phyloP scores from a whole-genome alignment of 2,888 invertebrate genomes.

The Trachelus iudaicus region DNA sequence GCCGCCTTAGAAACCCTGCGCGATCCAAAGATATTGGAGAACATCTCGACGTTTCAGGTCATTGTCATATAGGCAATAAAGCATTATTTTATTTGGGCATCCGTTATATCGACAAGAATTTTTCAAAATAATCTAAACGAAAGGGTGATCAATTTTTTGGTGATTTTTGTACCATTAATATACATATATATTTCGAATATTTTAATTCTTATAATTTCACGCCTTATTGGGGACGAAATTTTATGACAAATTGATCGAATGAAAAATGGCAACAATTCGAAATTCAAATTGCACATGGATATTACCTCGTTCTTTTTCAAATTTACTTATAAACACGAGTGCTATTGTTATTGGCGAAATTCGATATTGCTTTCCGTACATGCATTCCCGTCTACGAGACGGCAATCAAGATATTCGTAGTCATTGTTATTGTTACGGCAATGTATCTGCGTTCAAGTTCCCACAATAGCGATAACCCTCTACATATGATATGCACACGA shows the following conservation, averaged over 20 bases:
- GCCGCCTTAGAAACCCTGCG: not conserved
- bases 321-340: not conserved
- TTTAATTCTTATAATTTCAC: not conserved
- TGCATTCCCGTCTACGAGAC: not conserved
- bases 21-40: not conserved
- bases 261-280: not conserved
- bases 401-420: not conserved
- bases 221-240: not conserved
- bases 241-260: not conserved
- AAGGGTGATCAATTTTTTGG: not conserved
- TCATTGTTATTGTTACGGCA: not conserved
- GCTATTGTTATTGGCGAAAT: not conserved
- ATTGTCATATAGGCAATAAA: not conserved
- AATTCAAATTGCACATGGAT: not conserved
- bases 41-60: not conserved
- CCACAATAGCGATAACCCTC: not conserved
- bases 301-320: not conserved
- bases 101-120: not conserved
- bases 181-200: not conserved
- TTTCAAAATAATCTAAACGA: not conserved
- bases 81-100: not conserved
- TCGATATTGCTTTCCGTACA: not conserved
- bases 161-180: not conserved
- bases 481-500: not conserved
- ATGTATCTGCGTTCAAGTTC: not conserved